Evolutionary conservation across 2,888 invertebrate genomes (phyloP).

Genomic region (Ceratothoa steindachneri): DNA sequence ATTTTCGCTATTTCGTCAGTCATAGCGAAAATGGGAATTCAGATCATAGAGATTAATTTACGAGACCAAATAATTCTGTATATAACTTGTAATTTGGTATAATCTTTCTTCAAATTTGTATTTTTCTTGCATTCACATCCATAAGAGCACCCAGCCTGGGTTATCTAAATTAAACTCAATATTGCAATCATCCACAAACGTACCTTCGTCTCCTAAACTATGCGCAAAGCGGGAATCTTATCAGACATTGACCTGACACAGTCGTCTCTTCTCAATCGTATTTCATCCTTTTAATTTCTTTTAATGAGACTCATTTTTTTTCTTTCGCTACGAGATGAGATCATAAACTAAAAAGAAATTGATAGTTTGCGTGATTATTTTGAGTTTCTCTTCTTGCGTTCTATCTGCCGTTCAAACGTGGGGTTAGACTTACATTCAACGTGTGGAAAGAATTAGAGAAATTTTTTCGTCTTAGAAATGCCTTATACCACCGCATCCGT

Average conservation of each 20-base stretch:
- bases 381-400: not conserved
- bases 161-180: not conserved
- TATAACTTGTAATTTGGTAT: too few relatives aligned
- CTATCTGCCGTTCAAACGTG: slow-evolving; percentile 11
- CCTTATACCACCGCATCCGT: too few relatives aligned
- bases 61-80: too few relatives aligned
- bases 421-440: not conserved
- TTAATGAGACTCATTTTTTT: not conserved
- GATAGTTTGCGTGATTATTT: slow-evolving; percentile 8
- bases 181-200: not conserved
- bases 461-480: too few relatives aligned
- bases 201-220: too few relatives aligned
- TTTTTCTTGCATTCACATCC: too few relatives aligned
- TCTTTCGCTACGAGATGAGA: not conserved
- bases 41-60: too few relatives aligned
- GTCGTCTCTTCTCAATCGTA: not conserved
- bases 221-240: not conserved
- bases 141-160: too few relatives aligned
- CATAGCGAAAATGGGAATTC: too few relatives aligned
- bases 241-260: not conserved
- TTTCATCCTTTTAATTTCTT: not conserved
- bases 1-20: too few relatives aligned
- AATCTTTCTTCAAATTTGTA: too few relatives aligned
- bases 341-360: not conserved
- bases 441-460: too few relatives aligned